Percentiles rank a stretch among this genome's conserved stretches.
phyloP scores from a whole-genome alignment of 2,113 vertebrate species.

The Morphnarchus princeps region DNA sequence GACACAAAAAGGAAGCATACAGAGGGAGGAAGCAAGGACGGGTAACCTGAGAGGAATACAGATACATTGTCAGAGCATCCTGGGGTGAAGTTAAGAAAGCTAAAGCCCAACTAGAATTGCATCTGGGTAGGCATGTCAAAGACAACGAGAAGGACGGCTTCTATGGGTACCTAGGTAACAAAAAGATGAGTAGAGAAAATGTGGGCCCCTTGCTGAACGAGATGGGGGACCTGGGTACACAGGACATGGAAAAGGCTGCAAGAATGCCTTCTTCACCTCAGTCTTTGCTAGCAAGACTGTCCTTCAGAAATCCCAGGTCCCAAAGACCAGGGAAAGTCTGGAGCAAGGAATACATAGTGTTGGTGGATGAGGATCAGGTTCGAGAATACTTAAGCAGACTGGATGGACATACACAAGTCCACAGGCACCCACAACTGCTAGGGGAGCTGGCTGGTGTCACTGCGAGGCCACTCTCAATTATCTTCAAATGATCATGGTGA shows the following conservation, averaged over 20 bases:
- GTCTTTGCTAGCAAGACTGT: not conserved
- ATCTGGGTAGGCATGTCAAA: not conserved
- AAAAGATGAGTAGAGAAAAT: not conserved
- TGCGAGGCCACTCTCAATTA: not conserved
- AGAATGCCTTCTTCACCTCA: not conserved
- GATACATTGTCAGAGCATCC: not conserved
- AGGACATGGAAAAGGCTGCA: not conserved
- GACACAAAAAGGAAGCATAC: not conserved
- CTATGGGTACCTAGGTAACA: not conserved
- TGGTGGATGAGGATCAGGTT: not conserved
- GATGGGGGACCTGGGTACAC: not conserved
- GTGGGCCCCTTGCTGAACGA: not conserved
- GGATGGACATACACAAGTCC: not conserved
- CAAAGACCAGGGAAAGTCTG: not conserved
- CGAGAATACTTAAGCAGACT: not conserved
- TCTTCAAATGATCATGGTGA: not conserved
- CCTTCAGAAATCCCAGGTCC: not conserved
- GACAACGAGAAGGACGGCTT: not conserved
- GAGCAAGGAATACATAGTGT: not conserved
- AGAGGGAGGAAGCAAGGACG: not conserved
- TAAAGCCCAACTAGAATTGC: not conserved
- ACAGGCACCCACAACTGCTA: not conserved
- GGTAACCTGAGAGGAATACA: not conserved
- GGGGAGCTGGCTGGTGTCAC: not conserved
- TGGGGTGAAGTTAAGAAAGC: not conserved